phyloP scores from a whole-genome alignment of 2,888 invertebrate genomes.

The Rosalia funebris region DNA sequence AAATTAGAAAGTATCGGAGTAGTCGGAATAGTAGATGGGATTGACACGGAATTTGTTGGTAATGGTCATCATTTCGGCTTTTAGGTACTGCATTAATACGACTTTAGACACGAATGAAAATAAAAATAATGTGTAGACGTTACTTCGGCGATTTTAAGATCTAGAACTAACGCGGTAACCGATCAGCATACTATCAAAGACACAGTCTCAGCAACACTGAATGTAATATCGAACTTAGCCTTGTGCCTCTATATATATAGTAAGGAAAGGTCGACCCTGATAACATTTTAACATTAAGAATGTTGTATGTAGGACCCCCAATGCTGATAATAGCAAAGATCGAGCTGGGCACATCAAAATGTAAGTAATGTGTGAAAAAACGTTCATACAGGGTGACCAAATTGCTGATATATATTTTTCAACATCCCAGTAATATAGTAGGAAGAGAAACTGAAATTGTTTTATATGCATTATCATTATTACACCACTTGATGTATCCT shows the following conservation, averaged over 20 bases:
- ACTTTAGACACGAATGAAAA: slow-evolving; percentile 17
- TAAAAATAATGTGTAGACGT: background rate
- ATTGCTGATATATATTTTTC: background rate
- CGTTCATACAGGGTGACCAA: background rate
- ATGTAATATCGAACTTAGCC: slow-evolving; percentile 7
- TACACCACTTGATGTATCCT: too few relatives aligned
- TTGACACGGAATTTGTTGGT: slow-evolving; percentile 68
- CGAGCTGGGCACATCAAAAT: slow-evolving; percentile 4
- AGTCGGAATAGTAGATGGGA: slow-evolving; percentile 76
- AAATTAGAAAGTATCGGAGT: slow-evolving; percentile 69
- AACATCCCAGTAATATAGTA: too few relatives aligned
- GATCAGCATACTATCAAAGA: slow-evolving; percentile 1
- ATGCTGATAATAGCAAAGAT: slow-evolving; percentile 3
- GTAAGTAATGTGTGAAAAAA: background rate
- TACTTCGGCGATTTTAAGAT: slow-evolving; percentile 2
- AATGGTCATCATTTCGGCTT: slow-evolving; percentile 54
- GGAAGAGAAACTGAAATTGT: too few relatives aligned
- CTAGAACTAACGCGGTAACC: background rate
- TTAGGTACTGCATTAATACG: slow-evolving; percentile 37
- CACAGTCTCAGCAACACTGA: background rate
- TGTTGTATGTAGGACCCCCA: slow-evolving; percentile 30
- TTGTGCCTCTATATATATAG: slow-evolving; percentile 23
- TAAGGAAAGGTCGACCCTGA: slow-evolving; percentile 18
- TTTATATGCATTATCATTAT: too few relatives aligned
- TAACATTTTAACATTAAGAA: slow-evolving; percentile 31